Conservation (phyloP, 2,888 invertebrate species). For the Melieria picta region DNA sequence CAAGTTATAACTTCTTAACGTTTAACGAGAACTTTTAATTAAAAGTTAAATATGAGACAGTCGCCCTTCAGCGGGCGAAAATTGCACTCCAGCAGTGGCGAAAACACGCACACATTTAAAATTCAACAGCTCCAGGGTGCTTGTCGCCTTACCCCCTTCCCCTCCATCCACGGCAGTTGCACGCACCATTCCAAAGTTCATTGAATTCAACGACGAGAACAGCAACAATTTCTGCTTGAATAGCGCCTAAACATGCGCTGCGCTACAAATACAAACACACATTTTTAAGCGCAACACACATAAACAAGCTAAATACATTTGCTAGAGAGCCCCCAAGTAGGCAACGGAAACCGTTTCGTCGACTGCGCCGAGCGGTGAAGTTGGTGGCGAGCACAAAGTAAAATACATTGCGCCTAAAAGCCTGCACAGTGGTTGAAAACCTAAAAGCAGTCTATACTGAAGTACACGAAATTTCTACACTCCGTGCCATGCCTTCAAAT, state of each 20-base stretch:
- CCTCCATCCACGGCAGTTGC: not conserved
- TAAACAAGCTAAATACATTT: conserved; percentile 7
- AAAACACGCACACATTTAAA: not conserved
- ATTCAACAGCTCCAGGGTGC: not conserved
- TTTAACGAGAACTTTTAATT: no score
- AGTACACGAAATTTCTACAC: no score
- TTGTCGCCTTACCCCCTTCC: not conserved
- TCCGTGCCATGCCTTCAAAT: not conserved
- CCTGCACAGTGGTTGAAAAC: conserved; percentile 13
- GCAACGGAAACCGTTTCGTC: no score
- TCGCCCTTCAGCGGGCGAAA: no score
- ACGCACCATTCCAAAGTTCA: conserved; percentile 18
- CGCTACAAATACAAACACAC: conserved; percentile 14
- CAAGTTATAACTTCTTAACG: no score
- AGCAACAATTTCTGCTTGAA: conserved; percentile 10
- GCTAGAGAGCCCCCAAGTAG: not conserved
- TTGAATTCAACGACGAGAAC: conserved; percentile 19
- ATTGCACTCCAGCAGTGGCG: no score
- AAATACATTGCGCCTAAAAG: not conserved
- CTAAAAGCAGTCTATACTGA: conserved; percentile 14
- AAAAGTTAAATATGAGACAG: no score
- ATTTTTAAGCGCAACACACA: not conserved
- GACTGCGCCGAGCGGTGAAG: no score
- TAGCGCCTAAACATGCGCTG: conserved; percentile 17
- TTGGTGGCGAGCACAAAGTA: no score